Evolutionary conservation across 2,888 invertebrate species (phyloP), one percentile per base, ranked within the genome.

Genomic region (Physocephala rufipes): DNA sequence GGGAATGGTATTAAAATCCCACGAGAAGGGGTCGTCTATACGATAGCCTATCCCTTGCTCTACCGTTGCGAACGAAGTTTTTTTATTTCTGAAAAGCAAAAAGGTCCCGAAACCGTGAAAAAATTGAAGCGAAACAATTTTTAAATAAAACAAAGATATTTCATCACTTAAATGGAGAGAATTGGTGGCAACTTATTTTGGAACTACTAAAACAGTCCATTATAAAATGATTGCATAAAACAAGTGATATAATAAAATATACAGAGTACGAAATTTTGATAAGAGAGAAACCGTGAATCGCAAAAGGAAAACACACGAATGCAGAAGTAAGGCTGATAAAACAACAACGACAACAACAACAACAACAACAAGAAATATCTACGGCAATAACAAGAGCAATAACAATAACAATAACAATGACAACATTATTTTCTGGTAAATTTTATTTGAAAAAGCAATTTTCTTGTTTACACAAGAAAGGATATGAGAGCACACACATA

Each of bases 401-500:
- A 55, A 21, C 55, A 21, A 55, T 55, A 4, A 21, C 4, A 5
- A 12, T 4, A 3, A 55, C 9, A 55, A 55, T 55, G 15, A 45
- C 45, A 12, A 45, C 15, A 13, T 58, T 63, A 16, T 63, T 63
- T 63, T 47, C 24, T 30, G 30, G 15, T 21, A n/a, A 66, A 53
- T 66, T 53, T 36, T 66, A 51, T 53, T 66, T 67, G 24, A 26
- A 67, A 24, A 67, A 58, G 67, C 67, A 67, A 67, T 67, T 67
- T 45, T 26, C 12, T 43, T 58, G 58, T 55, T 67, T 43, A 26
- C 67, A 43, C 58, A 67, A 67, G 67, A 45, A 58, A 67, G 67
- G 58, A 58, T 43, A 65, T 65, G 43, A 21, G 51, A 51, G 65
- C 47, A 45, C 16, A 63, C 24, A 36, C 47, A 30, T 24, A 43